phyloP scores from a whole-genome alignment of 2,797 vertebrate species.

The Apogon hyalosoma region DNA sequence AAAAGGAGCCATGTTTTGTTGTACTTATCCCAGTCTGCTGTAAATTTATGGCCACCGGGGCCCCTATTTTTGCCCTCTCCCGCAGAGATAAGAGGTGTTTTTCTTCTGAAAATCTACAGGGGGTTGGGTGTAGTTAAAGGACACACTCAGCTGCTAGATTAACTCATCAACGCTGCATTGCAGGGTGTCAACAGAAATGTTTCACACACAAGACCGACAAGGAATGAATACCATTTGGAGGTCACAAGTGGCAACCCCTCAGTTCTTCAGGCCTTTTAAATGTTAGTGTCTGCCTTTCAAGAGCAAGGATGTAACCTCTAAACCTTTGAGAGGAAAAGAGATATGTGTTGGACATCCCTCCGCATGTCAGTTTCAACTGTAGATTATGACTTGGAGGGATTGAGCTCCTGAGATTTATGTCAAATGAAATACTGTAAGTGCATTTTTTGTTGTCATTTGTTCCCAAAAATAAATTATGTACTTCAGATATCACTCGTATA shows the following conservation, averaged over 20 bases:
- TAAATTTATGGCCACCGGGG: constrained; percentile 70
- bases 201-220: constrained; percentile 85
- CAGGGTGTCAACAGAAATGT: constrained; percentile 89
- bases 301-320: constrained; percentile 81
- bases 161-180: constrained; percentile 90
- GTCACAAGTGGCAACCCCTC: constrained; percentile 80
- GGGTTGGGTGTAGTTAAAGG: constrained; percentile 77
- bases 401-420: constrained; percentile 42
- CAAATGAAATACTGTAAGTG: constrained; percentile 46
- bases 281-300: constrained; percentile 86
- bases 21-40: constrained; percentile 50
- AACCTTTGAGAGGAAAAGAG: constrained; percentile 74
- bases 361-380: constrained; percentile 60
- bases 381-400: constrained; percentile 52
- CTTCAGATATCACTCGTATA: constrained; percentile 30
- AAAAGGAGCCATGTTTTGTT: constrained; percentile 46
- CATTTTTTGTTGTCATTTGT: constrained; percentile 42
- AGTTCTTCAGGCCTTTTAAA: constrained; percentile 83
- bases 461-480: constrained; percentile 45
- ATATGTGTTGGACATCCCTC: constrained; percentile 54
- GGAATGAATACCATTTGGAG: constrained; percentile 89
- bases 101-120: constrained; percentile 76
- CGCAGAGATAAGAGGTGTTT: constrained; percentile 72
- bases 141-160: constrained; percentile 90
- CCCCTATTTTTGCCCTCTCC: constrained; percentile 59